A percentile compares a stretch with the other conserved stretches of the same genome.
Evolutionary conservation across 2,113 vertebrate species (phyloP).

Genomic region (Ammodytes marinus): DNA sequence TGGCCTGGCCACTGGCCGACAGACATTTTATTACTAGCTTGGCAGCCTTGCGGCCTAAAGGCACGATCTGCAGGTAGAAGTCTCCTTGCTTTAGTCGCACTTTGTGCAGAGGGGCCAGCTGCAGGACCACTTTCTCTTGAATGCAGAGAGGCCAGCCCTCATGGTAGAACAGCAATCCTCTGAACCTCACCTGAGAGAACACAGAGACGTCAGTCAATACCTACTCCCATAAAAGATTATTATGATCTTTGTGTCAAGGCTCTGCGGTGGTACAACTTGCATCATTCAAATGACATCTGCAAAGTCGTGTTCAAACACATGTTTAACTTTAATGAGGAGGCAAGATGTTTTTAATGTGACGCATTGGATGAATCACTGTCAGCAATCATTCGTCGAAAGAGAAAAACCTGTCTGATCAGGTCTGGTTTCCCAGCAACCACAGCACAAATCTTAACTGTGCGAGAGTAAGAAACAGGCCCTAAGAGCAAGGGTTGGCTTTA

Average conservation of each 20-base stretch:
- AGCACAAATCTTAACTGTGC: slow-evolving; percentile 60
- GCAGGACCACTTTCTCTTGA: slow-evolving; percentile 87
- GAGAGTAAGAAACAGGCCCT: slow-evolving; percentile 40
- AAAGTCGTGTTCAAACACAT: slow-evolving; percentile 61
- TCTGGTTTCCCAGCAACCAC: slow-evolving; percentile 60
- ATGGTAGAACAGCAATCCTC: slow-evolving; percentile 86
- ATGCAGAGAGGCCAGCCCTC: slow-evolving; percentile 90
- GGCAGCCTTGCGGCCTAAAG: slow-evolving; percentile 83
- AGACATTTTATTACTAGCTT: slow-evolving; percentile 90
- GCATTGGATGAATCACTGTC: slow-evolving; percentile 52
- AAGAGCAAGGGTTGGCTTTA: slow-evolving; percentile 50
- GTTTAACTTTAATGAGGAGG: slow-evolving; percentile 55
- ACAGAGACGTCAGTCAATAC: slow-evolving; percentile 45
- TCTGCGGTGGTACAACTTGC: slow-evolving; percentile 25
- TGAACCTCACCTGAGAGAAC: slow-evolving; percentile 82
- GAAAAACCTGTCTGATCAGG: slow-evolving; percentile 76
- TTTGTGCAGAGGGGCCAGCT: slow-evolving; percentile 86
- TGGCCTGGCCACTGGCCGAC: slow-evolving; percentile 82
- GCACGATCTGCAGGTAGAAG: slow-evolving; percentile 89
- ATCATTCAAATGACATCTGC: slow-evolving; percentile 53
- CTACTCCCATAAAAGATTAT: slow-evolving; percentile 22
- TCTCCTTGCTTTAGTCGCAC: slow-evolving; percentile 87
- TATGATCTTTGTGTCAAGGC: slow-evolving; percentile 21
- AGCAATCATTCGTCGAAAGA: slow-evolving; percentile 19
- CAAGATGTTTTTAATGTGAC: slow-evolving; percentile 43